Evolutionary conservation across 2,113 vertebrate genomes (phyloP).

Genomic region (Trichechus manatus): DNA sequence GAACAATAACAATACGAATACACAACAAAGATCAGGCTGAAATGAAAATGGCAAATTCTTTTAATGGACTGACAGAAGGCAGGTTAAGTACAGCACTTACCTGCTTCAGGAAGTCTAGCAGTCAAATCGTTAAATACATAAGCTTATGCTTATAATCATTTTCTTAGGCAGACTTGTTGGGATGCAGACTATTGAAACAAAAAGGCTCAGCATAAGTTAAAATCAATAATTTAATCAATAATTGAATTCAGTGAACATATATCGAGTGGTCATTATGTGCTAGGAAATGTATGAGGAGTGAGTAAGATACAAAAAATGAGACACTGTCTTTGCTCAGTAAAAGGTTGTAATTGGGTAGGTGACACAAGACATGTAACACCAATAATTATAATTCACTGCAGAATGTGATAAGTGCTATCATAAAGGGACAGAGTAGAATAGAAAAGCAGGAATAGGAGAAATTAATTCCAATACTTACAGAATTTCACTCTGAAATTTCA

Average conservation of each 20-base stretch:
- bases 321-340: neutral
- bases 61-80: neutral
- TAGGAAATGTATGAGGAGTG: neutral
- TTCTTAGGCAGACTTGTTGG: slow-evolving; percentile 31
- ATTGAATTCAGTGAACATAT: neutral
- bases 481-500: slow-evolving; percentile 36
- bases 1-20: neutral
- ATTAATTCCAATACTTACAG: slow-evolving; percentile 2
- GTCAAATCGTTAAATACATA: neutral
- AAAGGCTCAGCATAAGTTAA: neutral
- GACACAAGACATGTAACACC: neutral
- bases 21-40: neutral
- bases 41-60: neutral
- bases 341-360: neutral
- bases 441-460: neutral
- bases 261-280: neutral
- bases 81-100: neutral
- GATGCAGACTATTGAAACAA: neutral
- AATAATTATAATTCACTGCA: slow-evolving; percentile 28
- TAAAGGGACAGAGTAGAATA: neutral
- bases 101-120: neutral
- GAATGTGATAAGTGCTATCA: slow-evolving; percentile 9
- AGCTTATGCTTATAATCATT: neutral
- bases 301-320: neutral
- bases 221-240: neutral